phyloP scores from a whole-genome alignment of 2,888 invertebrate genomes.

The Sinopyrophorus schimmeli region DNA sequence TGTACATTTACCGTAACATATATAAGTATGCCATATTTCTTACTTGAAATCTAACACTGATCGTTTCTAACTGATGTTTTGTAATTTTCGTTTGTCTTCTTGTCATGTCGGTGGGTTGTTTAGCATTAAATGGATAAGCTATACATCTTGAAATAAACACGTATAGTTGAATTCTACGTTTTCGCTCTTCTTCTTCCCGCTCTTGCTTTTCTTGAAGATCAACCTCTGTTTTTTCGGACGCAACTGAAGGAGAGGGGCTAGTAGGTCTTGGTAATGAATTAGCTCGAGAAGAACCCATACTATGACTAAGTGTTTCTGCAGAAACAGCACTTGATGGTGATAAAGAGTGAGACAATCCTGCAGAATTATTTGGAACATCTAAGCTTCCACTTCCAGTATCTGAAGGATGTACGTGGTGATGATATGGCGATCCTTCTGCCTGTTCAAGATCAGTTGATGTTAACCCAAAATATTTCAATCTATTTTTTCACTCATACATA shows the following conservation, averaged over 20 bases:
- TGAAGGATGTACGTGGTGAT: conserved; percentile 49
- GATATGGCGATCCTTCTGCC: conserved; percentile 54
- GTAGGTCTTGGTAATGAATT: conserved; percentile 76
- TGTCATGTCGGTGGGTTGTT: conserved; percentile 98
- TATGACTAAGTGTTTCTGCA: conserved; percentile 64
- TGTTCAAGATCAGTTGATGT: conserved; percentile 15
- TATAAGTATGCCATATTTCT: conserved; percentile 28
- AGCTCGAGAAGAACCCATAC: conserved; percentile 63
- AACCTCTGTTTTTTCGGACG: conserved; percentile 85
- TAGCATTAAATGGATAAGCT: conserved; percentile 99
- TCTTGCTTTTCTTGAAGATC: conserved; percentile 92
- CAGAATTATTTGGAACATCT: conserved; percentile 54
- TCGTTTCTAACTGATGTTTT: conserved; percentile 92
- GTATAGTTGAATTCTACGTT: conserved; percentile 92
- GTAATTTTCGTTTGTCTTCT: conserved; percentile 93
- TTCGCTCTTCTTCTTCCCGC: conserved; percentile 94
- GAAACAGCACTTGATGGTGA: conserved; percentile 65
- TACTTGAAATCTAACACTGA: conserved; percentile 93
- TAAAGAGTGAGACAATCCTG: conserved; percentile 56
- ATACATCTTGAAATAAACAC: conserved; percentile 98
- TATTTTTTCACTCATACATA: too few species aligned
- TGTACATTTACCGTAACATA: too few species aligned
- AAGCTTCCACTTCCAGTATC: conserved; percentile 51
- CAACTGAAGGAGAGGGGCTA: conserved; percentile 90
- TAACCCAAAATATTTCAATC: too few species aligned